Conservation (phyloP, 2,888 invertebrate species). For the Chymomyza procnemis region DNA sequence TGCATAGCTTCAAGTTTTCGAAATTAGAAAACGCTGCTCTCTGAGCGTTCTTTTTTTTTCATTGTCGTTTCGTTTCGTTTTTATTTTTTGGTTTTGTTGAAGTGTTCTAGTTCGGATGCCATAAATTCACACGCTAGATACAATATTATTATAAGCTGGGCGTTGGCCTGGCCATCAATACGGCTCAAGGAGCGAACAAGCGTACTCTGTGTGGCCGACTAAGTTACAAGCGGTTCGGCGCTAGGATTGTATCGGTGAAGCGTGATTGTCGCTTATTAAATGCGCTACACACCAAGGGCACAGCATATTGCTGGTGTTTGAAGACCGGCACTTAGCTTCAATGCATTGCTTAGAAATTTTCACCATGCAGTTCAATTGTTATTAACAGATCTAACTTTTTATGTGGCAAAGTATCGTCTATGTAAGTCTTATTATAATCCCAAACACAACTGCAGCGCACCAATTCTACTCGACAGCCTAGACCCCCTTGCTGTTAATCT, state of each 20-base stretch:
- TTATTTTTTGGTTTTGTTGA: neutral
- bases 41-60: too few relatives aligned
- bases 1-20: neutral
- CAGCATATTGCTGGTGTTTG: neutral
- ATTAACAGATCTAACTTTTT: too few relatives aligned
- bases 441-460: neutral
- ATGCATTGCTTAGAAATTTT: too few relatives aligned
- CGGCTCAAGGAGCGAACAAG: neutral
- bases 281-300: neutral
- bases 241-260: neutral
- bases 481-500: neutral
- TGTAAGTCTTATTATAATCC: too few relatives aligned
- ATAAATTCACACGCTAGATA: neutral
- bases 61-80: too few relatives aligned
- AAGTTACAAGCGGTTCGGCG: too few relatives aligned
- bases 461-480: neutral
- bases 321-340: too few relatives aligned
- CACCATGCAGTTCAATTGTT: too few relatives aligned
- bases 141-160: neutral
- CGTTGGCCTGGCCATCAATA: neutral
- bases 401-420: too few relatives aligned
- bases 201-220: neutral
- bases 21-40: neutral
- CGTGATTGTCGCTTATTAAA: neutral
- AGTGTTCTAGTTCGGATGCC: neutral